These are phyloP conservation scores for Heliocidaris tuberculata DNA, from an alignment of 35 echinoderm and acorn worm genomes.

Conservation along the genomic window DNA sequence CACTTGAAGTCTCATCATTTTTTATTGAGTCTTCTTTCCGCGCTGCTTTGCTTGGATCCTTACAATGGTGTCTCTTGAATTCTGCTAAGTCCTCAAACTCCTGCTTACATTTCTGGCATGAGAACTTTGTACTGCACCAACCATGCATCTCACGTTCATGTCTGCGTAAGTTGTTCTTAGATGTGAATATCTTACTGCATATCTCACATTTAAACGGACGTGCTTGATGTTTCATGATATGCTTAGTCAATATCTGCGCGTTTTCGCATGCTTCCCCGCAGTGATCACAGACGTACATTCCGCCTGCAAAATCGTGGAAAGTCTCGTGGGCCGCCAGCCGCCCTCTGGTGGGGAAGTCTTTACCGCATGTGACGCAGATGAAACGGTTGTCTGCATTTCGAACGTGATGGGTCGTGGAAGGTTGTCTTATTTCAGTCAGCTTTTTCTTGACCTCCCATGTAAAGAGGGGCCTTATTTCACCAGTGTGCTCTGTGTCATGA, in stretches of 20 bases:
- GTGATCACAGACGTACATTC: neutral
- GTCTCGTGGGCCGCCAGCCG: slow-evolving; percentile 29
- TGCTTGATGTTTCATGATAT: slow-evolving; percentile 8
- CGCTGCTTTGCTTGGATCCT: neutral
- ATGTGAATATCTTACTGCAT: neutral
- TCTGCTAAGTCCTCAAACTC: neutral
- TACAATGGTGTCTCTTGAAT: slow-evolving; percentile 5
- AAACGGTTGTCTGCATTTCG: slow-evolving; percentile 1
- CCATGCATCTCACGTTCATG: slow-evolving; percentile 20
- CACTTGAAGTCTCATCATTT: neutral
- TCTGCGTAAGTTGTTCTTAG: neutral
- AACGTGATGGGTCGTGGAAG: neutral
- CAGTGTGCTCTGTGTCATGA: neutral
- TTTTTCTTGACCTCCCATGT: slow-evolving; percentile 25
- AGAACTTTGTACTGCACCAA: neutral
- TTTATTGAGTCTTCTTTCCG: neutral
- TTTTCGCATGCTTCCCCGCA: neutral
- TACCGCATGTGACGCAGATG: slow-evolving; percentile 38
- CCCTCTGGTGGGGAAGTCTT: slow-evolving; percentile 31
- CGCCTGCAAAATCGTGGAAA: slow-evolving; percentile 22
- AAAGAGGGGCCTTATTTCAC: neutral
- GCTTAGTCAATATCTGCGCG: neutral
- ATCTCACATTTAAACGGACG: neutral
- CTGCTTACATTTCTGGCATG: neutral
- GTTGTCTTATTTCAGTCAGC: neutral